Evolutionary conservation across 2,888 invertebrate genomes (phyloP).

Genomic region (Cabera pusaria): DNA sequence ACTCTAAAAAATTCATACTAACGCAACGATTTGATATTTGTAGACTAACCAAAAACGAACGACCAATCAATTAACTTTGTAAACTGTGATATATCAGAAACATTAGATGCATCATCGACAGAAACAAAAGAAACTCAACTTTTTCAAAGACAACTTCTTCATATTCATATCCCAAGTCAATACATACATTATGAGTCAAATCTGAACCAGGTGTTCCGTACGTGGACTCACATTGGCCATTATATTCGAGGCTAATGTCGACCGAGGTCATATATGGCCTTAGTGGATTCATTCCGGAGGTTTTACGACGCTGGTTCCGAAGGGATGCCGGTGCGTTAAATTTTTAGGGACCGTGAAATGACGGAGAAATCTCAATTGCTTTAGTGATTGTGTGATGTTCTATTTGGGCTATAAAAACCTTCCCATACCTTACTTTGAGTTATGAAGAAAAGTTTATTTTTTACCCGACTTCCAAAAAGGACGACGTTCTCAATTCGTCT

Average conservation of each 20-base stretch:
- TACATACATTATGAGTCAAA: conserved; percentile 42
- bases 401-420: conserved; percentile 3
- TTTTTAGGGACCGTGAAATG: conserved; percentile 34
- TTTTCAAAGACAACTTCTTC: too few species aligned
- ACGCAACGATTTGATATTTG: too few species aligned
- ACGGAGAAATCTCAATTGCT: conserved; percentile 17
- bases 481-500: too few species aligned
- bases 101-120: too few species aligned
- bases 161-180: conserved; percentile 10
- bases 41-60: too few species aligned
- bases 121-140: too few species aligned
- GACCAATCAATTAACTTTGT: too few species aligned
- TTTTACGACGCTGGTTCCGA: conserved; percentile 35
- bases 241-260: conserved; percentile 39
- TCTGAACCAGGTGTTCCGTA: conserved; percentile 45
- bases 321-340: conserved; percentile 23
- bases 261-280: conserved; percentile 28
- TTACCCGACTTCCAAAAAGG: too few species aligned
- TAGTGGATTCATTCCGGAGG: conserved; percentile 37
- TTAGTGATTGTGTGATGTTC: conserved; percentile 8
- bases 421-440: too few species aligned
- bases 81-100: too few species aligned
- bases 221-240: conserved; percentile 37
- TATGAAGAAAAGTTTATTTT: too few species aligned
- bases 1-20: too few species aligned